phyloP scores from a whole-genome alignment of 2,113 vertebrate genomes.

The Phycodurus eques region DNA sequence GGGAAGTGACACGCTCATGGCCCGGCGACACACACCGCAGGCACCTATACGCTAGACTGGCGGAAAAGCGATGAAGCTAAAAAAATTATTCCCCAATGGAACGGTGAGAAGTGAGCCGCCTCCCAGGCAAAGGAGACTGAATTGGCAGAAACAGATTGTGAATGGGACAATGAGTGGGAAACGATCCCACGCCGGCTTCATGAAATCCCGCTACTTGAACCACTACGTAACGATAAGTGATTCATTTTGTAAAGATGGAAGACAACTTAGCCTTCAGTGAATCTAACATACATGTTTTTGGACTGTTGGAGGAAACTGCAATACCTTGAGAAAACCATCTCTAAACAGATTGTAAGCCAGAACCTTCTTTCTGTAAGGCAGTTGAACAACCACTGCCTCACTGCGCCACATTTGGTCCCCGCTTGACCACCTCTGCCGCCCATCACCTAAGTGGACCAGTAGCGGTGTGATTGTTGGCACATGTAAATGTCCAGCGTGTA shows the following conservation, averaged over 20 bases:
- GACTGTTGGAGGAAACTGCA: background rate
- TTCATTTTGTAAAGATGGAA: background rate
- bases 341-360: background rate
- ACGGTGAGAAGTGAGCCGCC: slow-evolving; percentile 58
- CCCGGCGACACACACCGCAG: background rate
- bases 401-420: background rate
- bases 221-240: background rate
- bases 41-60: background rate
- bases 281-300: background rate
- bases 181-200: background rate
- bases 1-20: slow-evolving; percentile 44
- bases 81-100: slow-evolving; percentile 58
- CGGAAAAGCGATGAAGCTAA: slow-evolving; percentile 44
- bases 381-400: background rate
- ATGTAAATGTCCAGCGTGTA: slow-evolving; percentile 63
- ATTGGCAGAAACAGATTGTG: slow-evolving; percentile 10
- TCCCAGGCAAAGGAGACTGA: slow-evolving; percentile 58
- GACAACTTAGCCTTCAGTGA: background rate
- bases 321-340: background rate
- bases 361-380: background rate
- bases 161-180: background rate
- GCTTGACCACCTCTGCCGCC: background rate
- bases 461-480: slow-evolving; percentile 66
- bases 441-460: slow-evolving; percentile 42
- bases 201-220: background rate